Base-by-base conservation (phyloP, 2,888 invertebrate species). In the Stenodera caucasica region DNA sequence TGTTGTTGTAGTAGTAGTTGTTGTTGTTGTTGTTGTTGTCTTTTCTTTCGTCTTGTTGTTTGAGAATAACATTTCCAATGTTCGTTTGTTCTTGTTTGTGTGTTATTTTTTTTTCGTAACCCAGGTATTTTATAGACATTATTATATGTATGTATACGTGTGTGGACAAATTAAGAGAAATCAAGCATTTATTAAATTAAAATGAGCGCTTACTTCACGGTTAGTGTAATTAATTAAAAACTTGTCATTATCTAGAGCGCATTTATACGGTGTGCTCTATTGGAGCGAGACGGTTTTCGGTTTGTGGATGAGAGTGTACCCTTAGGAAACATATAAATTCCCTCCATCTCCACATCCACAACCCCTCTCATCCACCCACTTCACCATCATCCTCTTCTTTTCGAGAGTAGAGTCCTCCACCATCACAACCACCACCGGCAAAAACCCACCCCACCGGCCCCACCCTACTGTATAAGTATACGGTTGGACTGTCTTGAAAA, bases 401-500 rank as follows among this genome's bases (percentile, higher is more conserved):
- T 37, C 15, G 9, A 18, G 40, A 40, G 40, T 18, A 9, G 2
- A 40, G 40, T 40, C 40, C 18, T 40, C 40, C 40, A 40, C 53
- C 53, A n/a, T 26, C 32, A 26, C 49, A 14, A 14, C 37, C 40
- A 11, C 40, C 40, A 65, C 63, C 64, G 63, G 61, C 50, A n/a
- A n/a, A n/a, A n/a, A 35, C 53, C 54, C 57, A 61, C 51, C 61
- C 64, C 60, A 62, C 56, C 66, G 63, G 65, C 65, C 67, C 67
- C 64, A 64, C 33, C 61, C 62, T 65, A 64, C 71, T 70, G 71
- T 73, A 72, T 76, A 77, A 77, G 77, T 78, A 76, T 75, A 78
- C 78, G 77, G 76, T 78, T 75, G 77, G 77, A 77, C 77, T 77
- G 76, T 77, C 78, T 76, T 74, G 78, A 78, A 78, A 78, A 78